A percentile compares a stretch with the other conserved stretches of the same genome.
Evolutionary conservation across 1,140 invertebrate genomes (phyloP).

Genomic region (Atta texana): DNA sequence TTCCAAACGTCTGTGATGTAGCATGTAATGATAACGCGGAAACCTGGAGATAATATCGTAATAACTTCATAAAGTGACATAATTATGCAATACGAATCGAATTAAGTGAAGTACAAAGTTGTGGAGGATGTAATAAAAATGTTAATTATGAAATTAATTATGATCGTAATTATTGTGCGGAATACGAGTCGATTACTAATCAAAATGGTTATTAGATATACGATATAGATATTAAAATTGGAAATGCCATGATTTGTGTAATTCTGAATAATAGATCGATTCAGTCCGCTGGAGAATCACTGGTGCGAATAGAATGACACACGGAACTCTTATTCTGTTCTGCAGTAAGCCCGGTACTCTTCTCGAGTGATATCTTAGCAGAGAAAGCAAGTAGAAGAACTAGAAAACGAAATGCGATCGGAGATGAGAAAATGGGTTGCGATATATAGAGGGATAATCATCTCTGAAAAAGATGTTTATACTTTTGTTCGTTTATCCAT

Average conservation of each 20-base stretch:
- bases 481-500: background rate
- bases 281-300: background rate
- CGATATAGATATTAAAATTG: constrained; percentile 7
- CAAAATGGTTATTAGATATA: constrained; percentile 16
- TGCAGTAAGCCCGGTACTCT: constrained; percentile 19
- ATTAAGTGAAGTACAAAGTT: constrained; percentile 31
- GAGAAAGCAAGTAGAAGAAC: constrained; percentile 28
- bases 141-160: constrained; percentile 52
- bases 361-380: constrained; percentile 51
- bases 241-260: constrained; percentile 5
- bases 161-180: background rate
- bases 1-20: background rate
- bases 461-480: background rate
- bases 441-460: background rate
- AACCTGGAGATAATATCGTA: background rate
- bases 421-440: constrained; percentile 33
- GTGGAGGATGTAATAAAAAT: constrained; percentile 23
- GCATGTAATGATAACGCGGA: background rate
- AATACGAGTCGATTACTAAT: constrained; percentile 26
- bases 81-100: constrained; percentile 24
- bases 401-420: constrained; percentile 44
- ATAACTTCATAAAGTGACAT: constrained; percentile 19
- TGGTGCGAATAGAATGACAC: constrained; percentile 31
- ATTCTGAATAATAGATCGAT: constrained; percentile 17
- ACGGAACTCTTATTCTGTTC: background rate